Evolutionary conservation across 2,888 invertebrate genomes (phyloP), one percentile per base, ranked within the genome.

Genomic region (Ochlodes sylvanus): DNA sequence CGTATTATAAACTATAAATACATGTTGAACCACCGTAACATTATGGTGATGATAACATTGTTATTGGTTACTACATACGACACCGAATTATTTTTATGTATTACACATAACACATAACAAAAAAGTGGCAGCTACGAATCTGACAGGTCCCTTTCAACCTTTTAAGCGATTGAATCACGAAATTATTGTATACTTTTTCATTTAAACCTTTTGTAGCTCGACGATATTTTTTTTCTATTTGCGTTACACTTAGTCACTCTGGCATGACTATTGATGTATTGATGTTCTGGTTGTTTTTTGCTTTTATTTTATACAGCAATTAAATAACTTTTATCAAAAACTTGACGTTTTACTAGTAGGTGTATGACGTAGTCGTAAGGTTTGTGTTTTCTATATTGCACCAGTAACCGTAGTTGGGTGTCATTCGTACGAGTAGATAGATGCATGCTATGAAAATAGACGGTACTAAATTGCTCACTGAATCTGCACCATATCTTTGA

Each of bases 141-240:
- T 71, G 69, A 76, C 77, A 72, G 76, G 76, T 79, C 77, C 82
- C 79, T 83, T 83, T 74, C 72, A 81, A 80, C 79, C 77, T 82
- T 83, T 78, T 79, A 75, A 76, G 70, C 70, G 77, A 82, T 82
- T 83, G 79, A 82, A 80, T 81, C 84, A 86, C 85, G 83, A 86
- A 85, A 76, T 71, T 68, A 74, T 69, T 74, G 75, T 71, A 72
- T 69, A 73, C 63, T 69, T 79, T 79, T 83, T 68, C 70, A 63
- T 73, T 73, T 71, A 68, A 60, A 70, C 69, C 70, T 73, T 78
- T 80, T 77, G 76, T 81, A 79, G 77, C 72, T 79, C 78, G 75
- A 72, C 72, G 63, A 56, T 73, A 73, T 73, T 77, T 77, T 78
- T n/a, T 68, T 70, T 75, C 65, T 72, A 19, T 61, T 67, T 54